These are phyloP conservation scores for Hipparchia semele DNA, from an alignment of 2,888 invertebrate species.

Conservation along the genomic window DNA sequence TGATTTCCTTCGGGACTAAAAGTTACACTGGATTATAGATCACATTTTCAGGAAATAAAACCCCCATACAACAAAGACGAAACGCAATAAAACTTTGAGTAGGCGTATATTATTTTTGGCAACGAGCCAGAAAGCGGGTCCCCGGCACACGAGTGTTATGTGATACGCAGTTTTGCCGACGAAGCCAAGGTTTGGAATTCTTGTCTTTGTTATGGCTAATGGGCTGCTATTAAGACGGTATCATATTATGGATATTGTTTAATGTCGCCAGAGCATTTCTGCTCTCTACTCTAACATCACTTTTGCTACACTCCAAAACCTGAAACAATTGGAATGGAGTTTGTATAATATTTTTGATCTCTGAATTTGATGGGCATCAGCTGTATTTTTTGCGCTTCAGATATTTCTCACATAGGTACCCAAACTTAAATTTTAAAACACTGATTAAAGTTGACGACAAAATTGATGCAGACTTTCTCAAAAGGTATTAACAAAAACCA, in stretches of 20 bases:
- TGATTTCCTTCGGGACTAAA: slow-evolving; percentile 21
- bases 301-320: neutral
- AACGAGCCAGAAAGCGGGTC: slow-evolving; percentile 28
- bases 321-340: neutral
- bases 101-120: slow-evolving; percentile 32
- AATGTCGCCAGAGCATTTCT: slow-evolving; percentile 6
- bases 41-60: slow-evolving; percentile 25
- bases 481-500: no score
- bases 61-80: slow-evolving; percentile 25
- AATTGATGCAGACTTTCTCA: no score
- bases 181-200: slow-evolving; percentile 21
- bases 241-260: slow-evolving; percentile 23
- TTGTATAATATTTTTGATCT: no score
- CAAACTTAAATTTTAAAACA: no score
- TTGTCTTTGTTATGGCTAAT: slow-evolving; percentile 28
- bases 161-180: slow-evolving; percentile 33
- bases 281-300: neutral
- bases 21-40: slow-evolving; percentile 24
- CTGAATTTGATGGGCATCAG: no score
- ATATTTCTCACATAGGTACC: no score
- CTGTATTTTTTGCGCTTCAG: no score
- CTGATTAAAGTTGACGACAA: no score
- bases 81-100: slow-evolving; percentile 30
- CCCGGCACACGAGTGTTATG: slow-evolving; percentile 19
- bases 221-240: slow-evolving; percentile 23